Conservation (phyloP, 2,888 invertebrate genomes). For the Sicus ferrugineus region DNA sequence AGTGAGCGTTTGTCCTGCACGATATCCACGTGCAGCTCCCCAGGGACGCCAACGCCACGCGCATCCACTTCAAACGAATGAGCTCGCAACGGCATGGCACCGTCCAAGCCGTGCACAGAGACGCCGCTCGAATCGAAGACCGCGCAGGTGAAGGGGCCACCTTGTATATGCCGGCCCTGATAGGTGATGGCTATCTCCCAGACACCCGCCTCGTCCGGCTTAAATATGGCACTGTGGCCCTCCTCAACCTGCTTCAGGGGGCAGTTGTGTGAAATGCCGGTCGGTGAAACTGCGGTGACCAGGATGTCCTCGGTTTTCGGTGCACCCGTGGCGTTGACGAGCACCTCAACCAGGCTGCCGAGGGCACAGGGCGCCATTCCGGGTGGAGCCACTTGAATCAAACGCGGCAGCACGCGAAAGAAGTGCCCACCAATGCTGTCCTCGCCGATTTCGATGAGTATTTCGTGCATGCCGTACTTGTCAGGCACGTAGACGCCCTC, state of each 20-base stretch:
- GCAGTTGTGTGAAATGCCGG: conserved; percentile 81
- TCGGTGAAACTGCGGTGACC: conserved; percentile 92
- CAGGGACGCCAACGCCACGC: conserved; percentile 81
- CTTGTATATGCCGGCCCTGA: conserved; percentile 93
- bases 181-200: conserved; percentile 97
- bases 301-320: conserved; percentile 83
- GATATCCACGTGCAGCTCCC: conserved; percentile 88
- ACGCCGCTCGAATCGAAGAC: conserved; percentile 94
- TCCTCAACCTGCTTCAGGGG: conserved; percentile 87
- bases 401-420: conserved; percentile 86
- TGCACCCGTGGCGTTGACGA: conserved; percentile 86
- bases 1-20: conserved; percentile 88
- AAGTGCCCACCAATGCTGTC: conserved; percentile 72
- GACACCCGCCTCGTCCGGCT: conserved; percentile 95
- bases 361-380: conserved; percentile 96
- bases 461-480: conserved; percentile 92
- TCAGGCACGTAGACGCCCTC: conserved; percentile 86
- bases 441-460: conserved; percentile 72
- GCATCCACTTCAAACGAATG: conserved; percentile 86
- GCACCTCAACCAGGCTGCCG: conserved; percentile 93
- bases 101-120: conserved; percentile 80
- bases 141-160: conserved; percentile 95
- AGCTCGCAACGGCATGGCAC: conserved; percentile 83
- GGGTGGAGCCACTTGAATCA: conserved; percentile 86
- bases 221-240: conserved; percentile 94